A percentile compares a stretch with the other conserved stretches of the same genome.
Evolutionary conservation across 2,113 vertebrate genomes (phyloP).

Genomic region (Nothoprocta pentlandii): DNA sequence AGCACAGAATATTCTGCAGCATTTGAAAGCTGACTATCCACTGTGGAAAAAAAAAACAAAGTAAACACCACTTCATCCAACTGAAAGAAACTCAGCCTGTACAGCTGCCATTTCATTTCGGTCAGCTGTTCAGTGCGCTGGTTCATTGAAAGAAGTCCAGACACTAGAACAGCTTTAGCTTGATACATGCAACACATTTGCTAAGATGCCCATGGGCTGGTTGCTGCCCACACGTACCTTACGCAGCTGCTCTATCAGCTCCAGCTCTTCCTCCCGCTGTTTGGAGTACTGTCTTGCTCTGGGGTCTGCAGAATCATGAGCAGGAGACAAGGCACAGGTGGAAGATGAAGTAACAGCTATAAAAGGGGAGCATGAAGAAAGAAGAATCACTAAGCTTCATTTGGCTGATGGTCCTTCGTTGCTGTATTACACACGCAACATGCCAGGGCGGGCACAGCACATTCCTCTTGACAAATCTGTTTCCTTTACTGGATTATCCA

Average conservation of each 20-base stretch:
- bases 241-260: conserved; percentile 89
- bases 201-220: rapidly evolving
- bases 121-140: rapidly evolving
- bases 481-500: neutral
- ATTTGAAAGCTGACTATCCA: neutral
- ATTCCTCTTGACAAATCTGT: neutral
- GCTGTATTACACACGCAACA: neutral
- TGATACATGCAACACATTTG: rapidly evolving
- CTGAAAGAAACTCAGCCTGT: neutral
- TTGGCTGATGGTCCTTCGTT: neutral
- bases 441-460: neutral
- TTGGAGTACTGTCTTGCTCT: conserved; percentile 68
- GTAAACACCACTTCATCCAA: neutral
- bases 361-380: neutral
- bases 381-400: neutral
- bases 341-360: conserved; percentile 69
- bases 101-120: neutral
- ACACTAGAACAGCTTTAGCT: neutral
- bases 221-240: conserved; percentile 80
- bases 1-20: neutral
- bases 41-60: neutral
- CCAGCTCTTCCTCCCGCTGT: conserved; percentile 80
- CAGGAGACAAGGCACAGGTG: conserved; percentile 53
- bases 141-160: neutral
- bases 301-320: conserved; percentile 63